These are phyloP conservation scores for Sarcophaga rosellei DNA, from an alignment of 2,888 invertebrate species.

Conservation along the genomic window DNA sequence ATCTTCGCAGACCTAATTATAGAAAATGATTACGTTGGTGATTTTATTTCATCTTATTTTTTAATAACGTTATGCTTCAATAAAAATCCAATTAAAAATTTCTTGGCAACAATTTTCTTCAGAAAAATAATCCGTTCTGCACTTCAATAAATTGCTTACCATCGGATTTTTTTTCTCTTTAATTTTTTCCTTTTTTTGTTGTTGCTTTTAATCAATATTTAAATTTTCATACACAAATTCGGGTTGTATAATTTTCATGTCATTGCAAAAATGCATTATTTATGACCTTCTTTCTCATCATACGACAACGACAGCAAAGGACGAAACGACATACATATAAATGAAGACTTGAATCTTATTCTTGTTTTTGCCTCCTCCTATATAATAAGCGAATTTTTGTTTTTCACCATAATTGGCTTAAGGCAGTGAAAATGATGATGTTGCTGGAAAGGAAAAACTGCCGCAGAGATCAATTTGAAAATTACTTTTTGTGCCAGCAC, in stretches of 20 bases:
- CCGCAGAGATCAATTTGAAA: constrained; percentile 59
- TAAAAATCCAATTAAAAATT: too few species aligned
- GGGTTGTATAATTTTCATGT: constrained; percentile 12
- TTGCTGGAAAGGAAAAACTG: constrained; percentile 29
- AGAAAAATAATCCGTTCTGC: too few species aligned
- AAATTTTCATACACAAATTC: neutral
- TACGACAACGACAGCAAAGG: neutral
- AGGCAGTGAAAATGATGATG: neutral
- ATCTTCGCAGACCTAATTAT: too few species aligned
- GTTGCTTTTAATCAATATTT: neutral
- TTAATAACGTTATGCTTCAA: too few species aligned
- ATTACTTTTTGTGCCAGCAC: constrained; percentile 36
- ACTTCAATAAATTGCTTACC: too few species aligned
- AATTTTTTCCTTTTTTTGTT: neutral
- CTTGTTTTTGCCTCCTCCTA: neutral
- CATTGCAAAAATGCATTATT: constrained; percentile 38
- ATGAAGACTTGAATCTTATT: neutral
- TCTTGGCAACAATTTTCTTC: too few species aligned
- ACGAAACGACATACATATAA: neutral
- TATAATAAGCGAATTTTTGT: neutral
- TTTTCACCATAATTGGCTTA: constrained; percentile 49
- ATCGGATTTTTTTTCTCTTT: too few species aligned
- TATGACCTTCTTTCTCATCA: constrained; percentile 20
- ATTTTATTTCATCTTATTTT: too few species aligned
- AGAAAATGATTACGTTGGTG: too few species aligned